A percentile compares a stretch with the other conserved stretches of the same genome.
Conservation (phyloP, 2,797 vertebrate species). For the Neopelma chrysocephalum region DNA sequence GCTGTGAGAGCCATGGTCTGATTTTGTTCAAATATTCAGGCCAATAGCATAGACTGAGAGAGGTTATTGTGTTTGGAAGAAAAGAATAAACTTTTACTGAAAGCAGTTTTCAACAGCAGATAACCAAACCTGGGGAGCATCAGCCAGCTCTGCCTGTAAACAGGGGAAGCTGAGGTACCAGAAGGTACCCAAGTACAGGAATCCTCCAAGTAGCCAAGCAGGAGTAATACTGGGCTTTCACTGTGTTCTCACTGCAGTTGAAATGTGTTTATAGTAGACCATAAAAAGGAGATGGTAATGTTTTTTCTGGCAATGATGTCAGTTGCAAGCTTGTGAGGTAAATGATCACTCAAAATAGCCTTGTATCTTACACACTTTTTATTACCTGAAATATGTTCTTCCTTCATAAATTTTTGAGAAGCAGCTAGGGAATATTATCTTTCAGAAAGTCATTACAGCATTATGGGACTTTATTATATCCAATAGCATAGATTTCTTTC, state of each 20-base stretch:
- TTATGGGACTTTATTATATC: conserved; percentile 21
- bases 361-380: neutral
- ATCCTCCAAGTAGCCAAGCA: neutral
- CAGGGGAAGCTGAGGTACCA: neutral
- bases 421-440: neutral
- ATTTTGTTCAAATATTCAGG: neutral
- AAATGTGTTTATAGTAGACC: neutral
- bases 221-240: neutral
- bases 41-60: neutral
- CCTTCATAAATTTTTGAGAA: conserved; percentile 40
- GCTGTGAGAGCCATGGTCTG: neutral
- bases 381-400: neutral
- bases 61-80: neutral
- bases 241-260: neutral
- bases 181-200: neutral
- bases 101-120: neutral
- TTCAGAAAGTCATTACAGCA: conserved; percentile 17
- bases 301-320: neutral
- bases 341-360: neutral
- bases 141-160: neutral
- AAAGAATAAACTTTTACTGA: neutral
- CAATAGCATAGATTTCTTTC: neutral
- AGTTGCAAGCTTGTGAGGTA: neutral
- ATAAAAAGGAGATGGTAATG: neutral
- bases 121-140: neutral